These are phyloP conservation scores for Nasonia oneida DNA, from an alignment of 2,888 invertebrate genomes.

Conservation along the genomic window DNA sequence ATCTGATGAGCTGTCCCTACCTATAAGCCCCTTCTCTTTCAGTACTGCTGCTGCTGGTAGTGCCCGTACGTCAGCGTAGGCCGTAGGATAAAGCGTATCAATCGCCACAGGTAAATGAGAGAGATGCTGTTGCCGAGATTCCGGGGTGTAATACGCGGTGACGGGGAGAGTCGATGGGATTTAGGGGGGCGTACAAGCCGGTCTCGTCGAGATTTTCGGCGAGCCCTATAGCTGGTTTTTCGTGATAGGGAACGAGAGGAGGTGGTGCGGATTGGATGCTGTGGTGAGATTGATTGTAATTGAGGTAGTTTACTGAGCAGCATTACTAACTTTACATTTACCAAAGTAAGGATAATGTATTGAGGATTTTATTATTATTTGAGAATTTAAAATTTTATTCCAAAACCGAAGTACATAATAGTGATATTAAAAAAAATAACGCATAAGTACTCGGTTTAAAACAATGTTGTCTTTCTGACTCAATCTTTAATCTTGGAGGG, in stretches of 20 bases:
- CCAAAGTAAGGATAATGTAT: too few relatives aligned
- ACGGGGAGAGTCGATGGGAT: constrained; percentile 2
- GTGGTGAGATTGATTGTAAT: background rate
- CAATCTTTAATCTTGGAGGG: background rate
- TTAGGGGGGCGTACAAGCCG: background rate
- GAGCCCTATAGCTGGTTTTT: background rate
- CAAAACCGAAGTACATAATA: too few relatives aligned
- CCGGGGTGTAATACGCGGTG: background rate
- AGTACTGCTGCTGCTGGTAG: background rate
- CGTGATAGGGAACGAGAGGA: background rate
- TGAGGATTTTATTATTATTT: too few relatives aligned
- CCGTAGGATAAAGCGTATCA: constrained; percentile 15
- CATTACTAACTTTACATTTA: too few relatives aligned
- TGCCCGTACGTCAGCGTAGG: background rate
- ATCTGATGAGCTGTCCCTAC: constrained; percentile 76
- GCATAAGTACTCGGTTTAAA: too few relatives aligned
- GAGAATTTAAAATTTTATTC: too few relatives aligned
- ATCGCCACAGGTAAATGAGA: constrained; percentile 37
- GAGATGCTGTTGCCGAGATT: constrained; percentile 10
- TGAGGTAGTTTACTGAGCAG: background rate
- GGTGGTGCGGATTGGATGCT: background rate
- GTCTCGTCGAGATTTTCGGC: background rate
- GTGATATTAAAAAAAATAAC: too few relatives aligned
- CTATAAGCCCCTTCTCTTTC: constrained; percentile 66
- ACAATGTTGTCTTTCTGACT: too few relatives aligned